These are phyloP conservation scores for Dendrolimus punctatus DNA, from an alignment of 1,140 invertebrate genomes.

Conservation along the genomic window DNA sequence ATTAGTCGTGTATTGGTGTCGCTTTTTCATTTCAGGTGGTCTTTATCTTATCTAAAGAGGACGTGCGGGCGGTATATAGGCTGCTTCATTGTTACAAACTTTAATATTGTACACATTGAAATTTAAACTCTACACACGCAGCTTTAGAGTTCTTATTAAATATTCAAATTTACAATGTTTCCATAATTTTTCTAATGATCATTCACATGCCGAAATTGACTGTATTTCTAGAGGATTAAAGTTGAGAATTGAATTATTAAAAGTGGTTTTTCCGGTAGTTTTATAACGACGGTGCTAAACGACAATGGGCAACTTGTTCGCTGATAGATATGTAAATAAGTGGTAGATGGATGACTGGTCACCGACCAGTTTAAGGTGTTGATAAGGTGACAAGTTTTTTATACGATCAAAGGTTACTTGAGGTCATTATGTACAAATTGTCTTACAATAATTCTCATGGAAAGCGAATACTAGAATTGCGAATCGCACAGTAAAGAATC, in stretches of 20 bases:
- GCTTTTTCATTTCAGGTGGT: conserved; percentile 54
- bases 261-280: conserved; percentile 55
- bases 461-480: too few species aligned
- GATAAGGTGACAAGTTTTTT: conserved; percentile 25
- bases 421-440: conserved; percentile 6
- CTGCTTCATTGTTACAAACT: conserved; percentile 48
- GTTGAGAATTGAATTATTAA: conserved; percentile 23
- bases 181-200: conserved; percentile 32
- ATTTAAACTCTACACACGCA: conserved; percentile 14
- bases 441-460: background rate
- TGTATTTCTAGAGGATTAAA: conserved; percentile 9
- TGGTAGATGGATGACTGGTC: conserved; percentile 60
- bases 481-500: too few species aligned
- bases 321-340: conserved; percentile 66
- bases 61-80: conserved; percentile 64
- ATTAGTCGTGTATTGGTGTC: conserved; percentile 63
- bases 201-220: conserved; percentile 9
- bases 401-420: conserved; percentile 12
- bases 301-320: conserved; percentile 61
- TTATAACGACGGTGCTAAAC: conserved; percentile 44
- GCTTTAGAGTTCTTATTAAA: conserved; percentile 12
- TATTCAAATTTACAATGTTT: conserved; percentile 25
- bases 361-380: conserved; percentile 42
- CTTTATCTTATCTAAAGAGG: conserved; percentile 71
- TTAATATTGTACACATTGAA: conserved; percentile 12